These are phyloP conservation scores for Apamea epomidion DNA, from an alignment of 2,888 invertebrate species.

Conservation along the genomic window DNA sequence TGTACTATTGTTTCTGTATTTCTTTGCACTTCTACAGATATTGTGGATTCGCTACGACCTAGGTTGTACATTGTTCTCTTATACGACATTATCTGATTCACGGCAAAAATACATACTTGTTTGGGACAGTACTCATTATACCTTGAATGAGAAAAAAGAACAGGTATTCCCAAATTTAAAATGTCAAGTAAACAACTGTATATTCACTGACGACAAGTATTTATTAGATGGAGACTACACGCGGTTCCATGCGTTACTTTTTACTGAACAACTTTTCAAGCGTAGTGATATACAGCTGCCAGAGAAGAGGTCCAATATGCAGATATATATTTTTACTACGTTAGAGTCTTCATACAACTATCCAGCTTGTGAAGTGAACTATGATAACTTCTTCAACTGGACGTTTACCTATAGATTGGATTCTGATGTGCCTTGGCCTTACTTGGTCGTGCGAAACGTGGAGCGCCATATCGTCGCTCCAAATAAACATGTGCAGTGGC, in stretches of 20 bases:
- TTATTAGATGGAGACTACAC: constrained; percentile 67
- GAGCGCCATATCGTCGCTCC: constrained; percentile 74
- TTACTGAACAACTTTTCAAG: constrained; percentile 66
- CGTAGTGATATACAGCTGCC: constrained; percentile 59
- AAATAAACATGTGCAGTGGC: constrained; percentile 68
- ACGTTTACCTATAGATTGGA: constrained; percentile 80
- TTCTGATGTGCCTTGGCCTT: constrained; percentile 78
- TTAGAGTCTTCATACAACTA: constrained; percentile 71
- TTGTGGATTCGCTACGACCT: constrained; percentile 5
- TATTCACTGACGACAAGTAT: constrained; percentile 69
- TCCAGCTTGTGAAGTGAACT: constrained; percentile 76
- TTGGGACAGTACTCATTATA: constrained; percentile 64
- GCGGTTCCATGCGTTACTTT: constrained; percentile 75
- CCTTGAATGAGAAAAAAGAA: constrained; percentile 13
- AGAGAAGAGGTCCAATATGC: constrained; percentile 59
- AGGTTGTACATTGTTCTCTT: constrained; percentile 11
- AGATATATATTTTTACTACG: constrained; percentile 76
- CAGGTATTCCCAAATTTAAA: constrained; percentile 55
- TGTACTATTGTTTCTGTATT: constrained; percentile 20
- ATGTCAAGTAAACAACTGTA: constrained; percentile 71
- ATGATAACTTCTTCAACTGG: constrained; percentile 80
- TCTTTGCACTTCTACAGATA: constrained; percentile 27
- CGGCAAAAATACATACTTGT: constrained; percentile 67
- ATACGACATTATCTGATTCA: not conserved
- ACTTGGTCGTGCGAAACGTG: constrained; percentile 74